A percentile compares a stretch with the other conserved stretches of the same genome.
Conservation (phyloP, 1,140 invertebrate genomes). For the Magallana angulata region DNA sequence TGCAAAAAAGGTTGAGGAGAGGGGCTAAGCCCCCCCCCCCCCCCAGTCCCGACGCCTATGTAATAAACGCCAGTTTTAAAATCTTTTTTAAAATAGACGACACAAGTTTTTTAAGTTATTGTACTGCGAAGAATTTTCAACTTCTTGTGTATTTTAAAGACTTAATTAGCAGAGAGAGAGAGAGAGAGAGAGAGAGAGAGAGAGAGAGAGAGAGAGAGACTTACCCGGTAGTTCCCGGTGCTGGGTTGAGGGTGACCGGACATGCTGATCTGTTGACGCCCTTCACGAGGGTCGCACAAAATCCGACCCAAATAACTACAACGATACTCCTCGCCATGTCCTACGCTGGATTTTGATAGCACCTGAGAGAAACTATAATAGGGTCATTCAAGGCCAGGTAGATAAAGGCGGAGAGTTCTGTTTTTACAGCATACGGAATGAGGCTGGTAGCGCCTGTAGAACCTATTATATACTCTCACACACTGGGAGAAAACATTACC, state of each 20-base stretch:
- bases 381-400: neutral
- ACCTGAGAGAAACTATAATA: neutral
- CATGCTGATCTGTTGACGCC: slow-evolving; percentile 4
- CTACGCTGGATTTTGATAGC: neutral
- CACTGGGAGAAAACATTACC: neutral
- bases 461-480: slow-evolving; percentile 7
- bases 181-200: neutral
- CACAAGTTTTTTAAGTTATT: no score
- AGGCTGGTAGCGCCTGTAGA: neutral
- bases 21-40: no score
- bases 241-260: neutral
- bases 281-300: neutral
- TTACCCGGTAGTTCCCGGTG: slow-evolving; percentile 25
- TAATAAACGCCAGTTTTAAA: no score
- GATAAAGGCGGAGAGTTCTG: neutral
- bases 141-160: no score
- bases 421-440: neutral
- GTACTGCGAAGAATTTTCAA: no score
- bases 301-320: neutral
- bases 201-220: neutral
- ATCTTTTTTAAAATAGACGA: no score
- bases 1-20: no score
- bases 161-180: neutral
- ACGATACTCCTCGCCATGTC: neutral
- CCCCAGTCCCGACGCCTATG: no score